These are phyloP conservation scores for Lithobates sylvaticus DNA, from an alignment of 2,797 vertebrate species.

Conservation along the genomic window DNA sequence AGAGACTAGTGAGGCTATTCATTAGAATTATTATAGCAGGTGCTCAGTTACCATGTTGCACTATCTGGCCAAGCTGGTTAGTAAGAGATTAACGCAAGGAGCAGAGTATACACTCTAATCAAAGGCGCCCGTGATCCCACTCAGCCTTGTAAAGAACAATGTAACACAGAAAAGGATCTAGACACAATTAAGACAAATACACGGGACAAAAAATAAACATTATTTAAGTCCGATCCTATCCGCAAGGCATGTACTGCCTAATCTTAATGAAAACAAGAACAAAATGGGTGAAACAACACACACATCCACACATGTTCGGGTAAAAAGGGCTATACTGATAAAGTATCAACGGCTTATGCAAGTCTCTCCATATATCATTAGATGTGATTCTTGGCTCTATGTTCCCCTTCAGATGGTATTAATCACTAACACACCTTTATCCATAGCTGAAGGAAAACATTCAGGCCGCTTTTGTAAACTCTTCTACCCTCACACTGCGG, in stretches of 20 bases:
- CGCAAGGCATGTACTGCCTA: constrained; percentile 20
- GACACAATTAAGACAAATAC: constrained; percentile 46
- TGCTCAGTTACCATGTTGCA: neutral
- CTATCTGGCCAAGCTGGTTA: neutral
- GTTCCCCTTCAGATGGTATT: constrained; percentile 53
- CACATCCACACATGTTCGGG: constrained; percentile 16
- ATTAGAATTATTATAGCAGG: constrained; percentile 27
- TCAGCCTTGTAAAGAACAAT: constrained; percentile 11
- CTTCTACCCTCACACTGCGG: constrained; percentile 15
- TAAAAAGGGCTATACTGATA: constrained; percentile 47
- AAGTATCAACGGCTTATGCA: constrained; percentile 41
- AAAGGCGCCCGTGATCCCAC: constrained; percentile 18
- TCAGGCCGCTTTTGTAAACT: constrained; percentile 23
- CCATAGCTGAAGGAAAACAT: constrained; percentile 10
- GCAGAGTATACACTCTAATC: constrained; percentile 14
- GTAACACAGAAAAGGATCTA: constrained; percentile 36
- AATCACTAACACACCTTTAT: constrained; percentile 58
- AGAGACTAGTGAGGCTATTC: neutral
- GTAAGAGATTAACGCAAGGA: constrained; percentile 3
- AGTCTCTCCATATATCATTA: constrained; percentile 52
- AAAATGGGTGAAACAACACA: constrained; percentile 43
- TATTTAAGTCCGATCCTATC: constrained; percentile 38
- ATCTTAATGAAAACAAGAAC: constrained; percentile 52
- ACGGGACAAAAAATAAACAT: constrained; percentile 58
- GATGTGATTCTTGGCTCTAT: constrained; percentile 51